These are phyloP conservation scores for Andrena marginata DNA, from an alignment of 2,888 invertebrate genomes.

Conservation along the genomic window DNA sequence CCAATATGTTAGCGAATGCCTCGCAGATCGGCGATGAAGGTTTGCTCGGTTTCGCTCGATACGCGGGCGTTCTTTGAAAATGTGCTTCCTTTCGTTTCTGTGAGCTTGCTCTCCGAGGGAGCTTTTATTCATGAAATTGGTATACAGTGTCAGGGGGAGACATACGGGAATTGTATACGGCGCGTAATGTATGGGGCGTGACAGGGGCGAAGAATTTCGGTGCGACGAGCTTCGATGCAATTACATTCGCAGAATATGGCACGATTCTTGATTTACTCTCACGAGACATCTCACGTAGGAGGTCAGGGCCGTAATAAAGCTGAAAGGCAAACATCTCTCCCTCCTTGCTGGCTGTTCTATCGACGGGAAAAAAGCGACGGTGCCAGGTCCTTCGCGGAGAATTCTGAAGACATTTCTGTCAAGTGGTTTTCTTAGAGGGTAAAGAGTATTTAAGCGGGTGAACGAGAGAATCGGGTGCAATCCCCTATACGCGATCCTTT, in stretches of 20 bases:
- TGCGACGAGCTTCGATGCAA: background rate
- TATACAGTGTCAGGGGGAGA: background rate
- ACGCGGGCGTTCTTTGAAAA: background rate
- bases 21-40: background rate
- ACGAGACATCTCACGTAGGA: conserved; percentile 55
- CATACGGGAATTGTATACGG: background rate
- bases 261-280: conserved; percentile 32
- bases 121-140: conserved; percentile 16
- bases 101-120: background rate
- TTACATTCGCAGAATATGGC: conserved; percentile 13
- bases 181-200: background rate
- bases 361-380: conserved; percentile 38
- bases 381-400: conserved; percentile 22
- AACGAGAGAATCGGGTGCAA: background rate
- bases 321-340: conserved; percentile 65
- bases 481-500: background rate
- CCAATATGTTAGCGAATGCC: conserved; percentile 34
- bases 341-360: conserved; percentile 31
- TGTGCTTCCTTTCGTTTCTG: background rate
- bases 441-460: background rate
- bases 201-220: background rate
- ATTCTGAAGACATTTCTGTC: conserved; percentile 32
- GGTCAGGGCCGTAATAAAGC: conserved; percentile 72
- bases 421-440: conserved; percentile 27
- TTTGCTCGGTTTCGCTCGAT: background rate